Evolutionary conservation across 2,888 invertebrate genomes (phyloP).

Genomic region (Dolomedes plantarius): DNA sequence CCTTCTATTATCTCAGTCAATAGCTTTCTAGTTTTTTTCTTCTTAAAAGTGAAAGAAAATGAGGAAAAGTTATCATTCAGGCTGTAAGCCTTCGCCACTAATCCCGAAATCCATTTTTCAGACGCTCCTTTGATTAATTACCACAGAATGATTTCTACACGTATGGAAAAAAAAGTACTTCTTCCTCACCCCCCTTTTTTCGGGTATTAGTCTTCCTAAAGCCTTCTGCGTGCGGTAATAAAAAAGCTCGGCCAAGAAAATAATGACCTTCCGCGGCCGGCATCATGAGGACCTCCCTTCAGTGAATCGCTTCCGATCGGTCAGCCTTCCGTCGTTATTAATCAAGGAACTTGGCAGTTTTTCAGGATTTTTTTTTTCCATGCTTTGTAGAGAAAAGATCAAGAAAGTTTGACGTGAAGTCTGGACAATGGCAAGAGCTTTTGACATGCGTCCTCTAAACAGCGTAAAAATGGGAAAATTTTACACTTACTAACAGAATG

Average conservation of each 20-base stretch:
- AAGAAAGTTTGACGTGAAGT: background rate
- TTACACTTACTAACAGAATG: too few species aligned
- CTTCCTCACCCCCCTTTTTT: background rate
- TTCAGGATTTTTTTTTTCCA: background rate
- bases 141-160: background rate
- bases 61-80: too few species aligned
- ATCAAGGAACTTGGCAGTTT: background rate
- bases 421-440: background rate
- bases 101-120: background rate
- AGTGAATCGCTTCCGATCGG: conserved; percentile 8
- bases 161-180: background rate
- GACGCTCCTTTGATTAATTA: background rate
- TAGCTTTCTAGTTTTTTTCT: too few species aligned
- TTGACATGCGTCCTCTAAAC: too few species aligned
- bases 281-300: conserved; percentile 2
- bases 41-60: too few species aligned
- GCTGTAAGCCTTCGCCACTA: background rate
- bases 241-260: conserved; percentile 1
- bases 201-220: background rate
- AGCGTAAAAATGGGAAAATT: too few species aligned
- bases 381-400: background rate
- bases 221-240: background rate
- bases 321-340: background rate
- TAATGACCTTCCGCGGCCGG: background rate
- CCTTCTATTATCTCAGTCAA: too few species aligned